These are phyloP conservation scores for Caenorhabditis auriculariae DNA, from an alignment of 2,888 invertebrate genomes.

Conservation along the genomic window DNA sequence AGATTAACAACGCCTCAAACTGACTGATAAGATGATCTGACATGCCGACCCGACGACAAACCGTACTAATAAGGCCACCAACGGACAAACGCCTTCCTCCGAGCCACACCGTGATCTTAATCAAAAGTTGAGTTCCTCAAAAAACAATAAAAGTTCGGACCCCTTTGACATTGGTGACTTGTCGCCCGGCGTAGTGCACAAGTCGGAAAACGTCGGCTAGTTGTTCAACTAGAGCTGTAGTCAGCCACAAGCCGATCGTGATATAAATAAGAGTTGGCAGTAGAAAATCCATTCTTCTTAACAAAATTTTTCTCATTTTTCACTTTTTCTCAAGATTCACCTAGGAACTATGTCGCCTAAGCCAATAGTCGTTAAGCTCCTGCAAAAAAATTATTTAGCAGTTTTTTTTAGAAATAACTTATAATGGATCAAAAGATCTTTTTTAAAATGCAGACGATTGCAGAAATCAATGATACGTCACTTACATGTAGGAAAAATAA, in stretches of 20 bases:
- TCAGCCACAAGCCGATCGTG: constrained; percentile 59
- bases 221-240: constrained; percentile 59
- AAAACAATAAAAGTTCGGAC: constrained; percentile 13
- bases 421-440: not conserved
- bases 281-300: constrained; percentile 57
- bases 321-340: too few relatives aligned
- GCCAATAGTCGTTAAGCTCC: constrained; percentile 58
- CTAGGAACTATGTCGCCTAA: constrained; percentile 58
- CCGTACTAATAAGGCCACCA: constrained; percentile 58
- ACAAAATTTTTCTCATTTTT: too few relatives aligned
- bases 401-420: not conserved
- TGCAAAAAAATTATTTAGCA: constrained; percentile 7
- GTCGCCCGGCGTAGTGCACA: constrained; percentile 59
- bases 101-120: constrained; percentile 58
- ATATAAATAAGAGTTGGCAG: constrained; percentile 56
- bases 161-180: constrained; percentile 59
- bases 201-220: constrained; percentile 59
- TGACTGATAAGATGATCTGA: constrained; percentile 54
- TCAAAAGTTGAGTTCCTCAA: not conserved
- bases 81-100: constrained; percentile 55
- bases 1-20: too few relatives aligned
- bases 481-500: constrained; percentile 60
- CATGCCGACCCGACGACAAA: constrained; percentile 58
- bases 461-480: too few relatives aligned
- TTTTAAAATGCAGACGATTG: too few relatives aligned